Percentiles rank a stretch among this genome's conserved stretches.
Evolutionary conservation across 2,797 vertebrate genomes (phyloP).

Genomic region (Galaxias olidus): DNA sequence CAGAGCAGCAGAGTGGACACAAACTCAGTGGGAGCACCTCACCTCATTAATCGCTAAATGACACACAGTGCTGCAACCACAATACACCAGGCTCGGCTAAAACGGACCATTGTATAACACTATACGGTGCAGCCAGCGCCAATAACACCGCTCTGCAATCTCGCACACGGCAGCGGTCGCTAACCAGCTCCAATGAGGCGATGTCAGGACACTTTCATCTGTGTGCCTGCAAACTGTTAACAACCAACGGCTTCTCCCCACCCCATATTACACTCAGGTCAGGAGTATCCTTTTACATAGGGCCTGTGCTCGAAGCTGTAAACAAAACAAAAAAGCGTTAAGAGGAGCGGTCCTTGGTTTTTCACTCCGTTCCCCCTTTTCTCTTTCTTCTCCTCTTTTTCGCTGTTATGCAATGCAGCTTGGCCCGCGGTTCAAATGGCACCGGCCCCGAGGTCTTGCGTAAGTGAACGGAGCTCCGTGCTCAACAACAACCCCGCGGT

Average conservation of each 20-base stretch:
- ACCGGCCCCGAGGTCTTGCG: conserved; percentile 69
- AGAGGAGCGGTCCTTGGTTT: conserved; percentile 65
- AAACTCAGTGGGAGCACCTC: conserved; percentile 10
- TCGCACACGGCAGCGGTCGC: conserved; percentile 3
- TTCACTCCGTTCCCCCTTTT: conserved; percentile 40
- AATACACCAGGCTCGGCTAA: conserved; percentile 22
- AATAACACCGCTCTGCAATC: conserved; percentile 19
- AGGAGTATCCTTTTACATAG: conserved; percentile 57
- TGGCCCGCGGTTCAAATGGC: conserved; percentile 61
- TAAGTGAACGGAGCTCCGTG: conserved; percentile 64
- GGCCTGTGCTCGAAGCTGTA: conserved; percentile 51
- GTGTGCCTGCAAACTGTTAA: conserved; percentile 12
- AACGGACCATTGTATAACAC: conserved; percentile 42
- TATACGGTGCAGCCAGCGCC: background rate
- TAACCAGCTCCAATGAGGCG: background rate
- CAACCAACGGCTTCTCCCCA: conserved; percentile 7
- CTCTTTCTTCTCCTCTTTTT: conserved; percentile 20
- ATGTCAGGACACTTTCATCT: background rate
- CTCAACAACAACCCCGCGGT: conserved; percentile 63
- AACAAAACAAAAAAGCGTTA: conserved; percentile 55
- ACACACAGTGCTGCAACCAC: conserved; percentile 33
- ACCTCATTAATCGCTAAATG: conserved; percentile 34
- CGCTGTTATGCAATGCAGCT: conserved; percentile 63
- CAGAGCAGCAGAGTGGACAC: conserved; percentile 15
- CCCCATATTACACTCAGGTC: conserved; percentile 31